Base-by-base conservation (phyloP, 92 coral and sea anemone genomes). In the Zoanthus sansibaricus region DNA sequence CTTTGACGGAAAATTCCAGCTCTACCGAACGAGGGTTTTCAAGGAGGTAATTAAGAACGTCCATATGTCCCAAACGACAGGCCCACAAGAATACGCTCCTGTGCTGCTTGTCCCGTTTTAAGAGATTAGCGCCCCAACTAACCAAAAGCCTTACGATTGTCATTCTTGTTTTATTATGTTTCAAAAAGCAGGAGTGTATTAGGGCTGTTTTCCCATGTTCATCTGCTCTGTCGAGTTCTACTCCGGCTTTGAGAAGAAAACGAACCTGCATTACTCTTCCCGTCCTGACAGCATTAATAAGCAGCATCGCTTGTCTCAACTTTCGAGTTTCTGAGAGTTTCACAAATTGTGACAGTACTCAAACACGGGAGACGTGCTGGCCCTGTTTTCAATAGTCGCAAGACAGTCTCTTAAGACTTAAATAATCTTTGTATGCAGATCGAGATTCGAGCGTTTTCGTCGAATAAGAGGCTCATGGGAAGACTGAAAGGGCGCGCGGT, bases 171-270 rank as follows among this genome's bases (percentile, higher is more conserved):
- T 90, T 87, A 33, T 55, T 9, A 21, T 95, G 93, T 72, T 83
- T 88, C 64, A 95, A 80, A 82, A 95, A 95, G 72, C 96, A 89
- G 32, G 89, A 91, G 73, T 95, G 94, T 10, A 95, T 87, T 8
- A 95, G 93, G 0, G 94, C 98, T 2, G 98, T 95, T 72, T 80
- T 92, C 17, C 98, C 96, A 14, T 87, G 75, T 72, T 93, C 89
- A 86, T 95, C 98, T 17, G 74, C 55, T 32, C 86, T 71, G 48
- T 95, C 90, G 12, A 93, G 76, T 25, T 95, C 91, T 11, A 95
- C 86, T 55, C 98, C 98, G 3, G 94, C 93, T 76, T 91, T 95
- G 49, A 95, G 75, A 11, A 95, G 93, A 56, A 93, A 82, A 64
- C 92, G 87, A 33, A 93, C 94, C 86, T 95, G 98, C 9, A 76